Percentiles rank a stretch among this genome's conserved stretches.
Conservation (phyloP, 2,113 vertebrate species). For the Tragelaphus strepsiceros region DNA sequence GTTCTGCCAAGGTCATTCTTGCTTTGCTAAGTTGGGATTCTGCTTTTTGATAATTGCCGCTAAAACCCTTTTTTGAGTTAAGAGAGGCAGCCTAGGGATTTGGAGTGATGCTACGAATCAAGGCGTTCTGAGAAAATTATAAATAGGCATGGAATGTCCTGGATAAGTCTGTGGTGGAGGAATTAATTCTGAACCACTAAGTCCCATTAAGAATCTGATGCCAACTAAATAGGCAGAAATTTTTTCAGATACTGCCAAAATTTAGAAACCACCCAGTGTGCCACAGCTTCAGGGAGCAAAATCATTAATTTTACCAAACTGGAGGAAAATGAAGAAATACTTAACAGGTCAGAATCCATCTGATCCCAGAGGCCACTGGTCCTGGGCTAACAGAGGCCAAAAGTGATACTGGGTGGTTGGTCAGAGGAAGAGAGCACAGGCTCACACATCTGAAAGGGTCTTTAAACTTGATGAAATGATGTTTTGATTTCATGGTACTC, state of each 20-base stretch:
- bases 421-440: neutral
- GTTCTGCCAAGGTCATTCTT: neutral
- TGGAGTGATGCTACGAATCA: neutral
- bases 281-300: neutral
- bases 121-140: neutral
- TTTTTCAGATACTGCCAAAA: neutral
- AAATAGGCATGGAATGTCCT: neutral
- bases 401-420: too few relatives aligned
- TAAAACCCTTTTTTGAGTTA: neutral
- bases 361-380: neutral
- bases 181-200: slow-evolving; percentile 19
- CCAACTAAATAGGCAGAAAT: neutral
- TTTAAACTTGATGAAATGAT: neutral
- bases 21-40: neutral
- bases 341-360: neutral
- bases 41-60: neutral
- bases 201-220: neutral
- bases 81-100: neutral
- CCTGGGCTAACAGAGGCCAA: neutral
- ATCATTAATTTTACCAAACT: neutral
- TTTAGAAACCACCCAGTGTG: neutral
- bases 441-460: neutral
- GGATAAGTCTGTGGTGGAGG: neutral
- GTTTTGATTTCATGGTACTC: neutral
- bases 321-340: neutral